Evolutionary conservation across 2,888 invertebrate genomes (phyloP), one percentile per base, ranked within the genome.

Genomic region (Oxycera nigricornis): DNA sequence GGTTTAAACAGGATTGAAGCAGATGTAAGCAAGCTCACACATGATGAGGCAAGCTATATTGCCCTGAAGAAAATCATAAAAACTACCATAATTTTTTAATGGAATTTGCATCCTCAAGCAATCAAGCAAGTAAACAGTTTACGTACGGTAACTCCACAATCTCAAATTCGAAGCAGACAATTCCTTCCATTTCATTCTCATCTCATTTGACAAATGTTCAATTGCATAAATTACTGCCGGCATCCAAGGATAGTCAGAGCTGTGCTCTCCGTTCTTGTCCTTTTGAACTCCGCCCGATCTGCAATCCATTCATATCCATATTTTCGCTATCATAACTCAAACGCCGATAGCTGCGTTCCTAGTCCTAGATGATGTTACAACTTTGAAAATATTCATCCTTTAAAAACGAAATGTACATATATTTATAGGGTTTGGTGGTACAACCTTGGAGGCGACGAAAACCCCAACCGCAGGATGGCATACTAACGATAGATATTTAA

Each of bases 141-240:
- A 35, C 35, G 11, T 7, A 7, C 11, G 11, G 11, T 11, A 35
- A 35, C 11, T 35, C 35, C 35, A 35, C 35, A 35, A 35, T 35
- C 11, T 35, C 11, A 7, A 35, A 35, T 35, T 7, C 7, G 35
- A 35, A 35, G 9, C 68, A 72, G 31, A 55, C 72, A 24, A 72
- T 72, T 59, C 59, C 17, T 50, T 68, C 52, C 31, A 68, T 31
- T 46, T 67, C 73, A 52, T 73, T 62, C 39, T 59, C 73, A 24
- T 70, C 68, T 65, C 62, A 65, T 72, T 76, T 76, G 76, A 76
- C 72, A 76, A 76, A 76, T 73, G 76, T 61, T 76, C 73, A 57
- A 74, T 73, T 76, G 76, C 76, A 76, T 76, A 76, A 76, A 76
- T 76, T 76, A 76, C 59, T 26, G n/a, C 30, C 41, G 9, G n/a